Conservation (phyloP, 2,888 invertebrate genomes). For the Orchesellides sinensis region DNA sequence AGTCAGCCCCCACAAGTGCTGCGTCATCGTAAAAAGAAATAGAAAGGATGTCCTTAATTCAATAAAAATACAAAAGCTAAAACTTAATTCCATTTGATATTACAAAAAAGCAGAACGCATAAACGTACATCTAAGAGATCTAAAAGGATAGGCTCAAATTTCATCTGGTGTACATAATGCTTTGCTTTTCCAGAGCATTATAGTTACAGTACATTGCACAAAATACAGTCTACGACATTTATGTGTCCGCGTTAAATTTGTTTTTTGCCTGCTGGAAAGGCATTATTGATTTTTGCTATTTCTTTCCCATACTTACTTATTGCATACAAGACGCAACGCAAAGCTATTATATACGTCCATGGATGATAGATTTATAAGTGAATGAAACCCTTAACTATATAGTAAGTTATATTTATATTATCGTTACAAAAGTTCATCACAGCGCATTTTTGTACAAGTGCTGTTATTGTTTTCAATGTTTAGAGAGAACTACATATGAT, state of each 20-base stretch:
- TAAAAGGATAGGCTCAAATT: too few species aligned
- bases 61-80: too few species aligned
- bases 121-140: too few species aligned
- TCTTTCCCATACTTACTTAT: neutral
- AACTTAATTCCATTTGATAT: too few species aligned
- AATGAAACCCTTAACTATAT: conserved; percentile 34
- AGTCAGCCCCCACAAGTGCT: conserved; percentile 44
- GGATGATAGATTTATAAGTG: conserved; percentile 3
- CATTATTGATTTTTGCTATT: conserved; percentile 33
- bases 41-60: neutral
- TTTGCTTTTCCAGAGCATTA: neutral
- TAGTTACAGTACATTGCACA: neutral
- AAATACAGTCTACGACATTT: too few species aligned
- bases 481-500: neutral
- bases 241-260: too few species aligned
- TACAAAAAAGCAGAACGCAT: too few species aligned
- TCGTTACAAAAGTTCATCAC: neutral
- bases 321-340: neutral
- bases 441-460: neutral
- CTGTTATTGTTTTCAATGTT: conserved; percentile 1
- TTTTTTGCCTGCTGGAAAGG: conserved; percentile 51
- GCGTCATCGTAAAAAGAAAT: conserved; percentile 29
- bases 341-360: neutral
- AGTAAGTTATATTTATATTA: too few species aligned
- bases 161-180: neutral